A percentile compares a stretch with the other conserved stretches of the same genome.
Conservation (phyloP, 2,113 vertebrate species). For the Spermophilus dauricus region DNA sequence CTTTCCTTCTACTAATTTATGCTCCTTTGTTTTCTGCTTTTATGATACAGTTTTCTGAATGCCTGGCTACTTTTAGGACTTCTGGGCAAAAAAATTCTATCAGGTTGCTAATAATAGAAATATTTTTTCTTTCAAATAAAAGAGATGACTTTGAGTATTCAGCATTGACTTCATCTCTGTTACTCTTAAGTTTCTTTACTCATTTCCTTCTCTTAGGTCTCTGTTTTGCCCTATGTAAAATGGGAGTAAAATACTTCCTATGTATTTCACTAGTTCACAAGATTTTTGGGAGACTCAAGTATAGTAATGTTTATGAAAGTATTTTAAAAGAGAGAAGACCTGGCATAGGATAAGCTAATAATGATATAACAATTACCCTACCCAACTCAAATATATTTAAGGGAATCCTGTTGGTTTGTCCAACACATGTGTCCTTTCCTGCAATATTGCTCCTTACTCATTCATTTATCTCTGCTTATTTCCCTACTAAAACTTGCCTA, state of each 20-base stretch:
- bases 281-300: not conserved
- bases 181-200: not conserved
- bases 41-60: constrained; percentile 65
- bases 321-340: constrained; percentile 16
- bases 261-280: not conserved
- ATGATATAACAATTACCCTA: not conserved
- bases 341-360: not conserved
- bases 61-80: constrained; percentile 16
- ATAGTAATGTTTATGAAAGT: not conserved
- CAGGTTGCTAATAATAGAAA: constrained; percentile 53
- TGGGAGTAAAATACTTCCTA: not conserved
- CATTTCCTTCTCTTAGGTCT: not conserved
- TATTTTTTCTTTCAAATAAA: constrained; percentile 43
- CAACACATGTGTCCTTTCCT: not conserved
- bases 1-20: constrained; percentile 26
- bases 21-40: constrained; percentile 45
- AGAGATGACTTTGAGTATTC: constrained; percentile 8
- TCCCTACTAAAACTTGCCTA: not conserved
- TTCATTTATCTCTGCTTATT: not conserved
- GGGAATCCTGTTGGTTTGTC: not conserved
- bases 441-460: not conserved
- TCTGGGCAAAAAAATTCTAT: not conserved
- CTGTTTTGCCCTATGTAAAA: not conserved
- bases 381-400: not conserved
- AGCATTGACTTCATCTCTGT: not conserved